A percentile compares a stretch with the other conserved stretches of the same genome.
These are phyloP conservation scores for Octodon degus DNA, from an alignment of 2,113 vertebrate species.

Conservation along the genomic window DNA sequence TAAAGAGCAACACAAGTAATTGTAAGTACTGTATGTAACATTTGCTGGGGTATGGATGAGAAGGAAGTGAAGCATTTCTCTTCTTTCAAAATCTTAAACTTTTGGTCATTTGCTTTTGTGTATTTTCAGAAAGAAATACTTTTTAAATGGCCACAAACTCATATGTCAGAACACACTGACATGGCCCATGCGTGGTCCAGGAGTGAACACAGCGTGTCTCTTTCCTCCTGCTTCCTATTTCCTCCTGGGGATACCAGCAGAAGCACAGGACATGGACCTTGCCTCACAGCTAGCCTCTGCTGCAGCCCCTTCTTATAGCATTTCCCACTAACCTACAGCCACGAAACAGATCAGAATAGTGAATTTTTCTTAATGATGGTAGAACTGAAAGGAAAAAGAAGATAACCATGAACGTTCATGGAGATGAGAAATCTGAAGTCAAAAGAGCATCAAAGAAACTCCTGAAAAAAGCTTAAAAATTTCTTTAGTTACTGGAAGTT, in stretches of 20 bases:
- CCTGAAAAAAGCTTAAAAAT: neutral
- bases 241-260: neutral
- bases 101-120: neutral
- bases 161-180: neutral
- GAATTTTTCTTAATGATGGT: neutral
- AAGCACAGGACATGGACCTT: neutral
- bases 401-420: neutral
- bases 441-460: neutral
- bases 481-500: neutral
- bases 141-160: neutral
- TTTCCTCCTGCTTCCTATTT: neutral
- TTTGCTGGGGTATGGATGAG: neutral
- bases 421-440: neutral
- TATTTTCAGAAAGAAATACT: neutral
- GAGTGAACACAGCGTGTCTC: neutral
- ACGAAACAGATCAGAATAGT: neutral
- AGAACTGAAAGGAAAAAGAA: neutral
- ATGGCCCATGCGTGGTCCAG: neutral
- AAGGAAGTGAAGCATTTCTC: neutral
- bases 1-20: neutral
- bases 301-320: no score
- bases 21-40: neutral
- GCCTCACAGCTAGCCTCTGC: neutral
- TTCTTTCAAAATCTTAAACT: constrained; percentile 38
- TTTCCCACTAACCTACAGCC: neutral